Evolutionary conservation across 1,140 invertebrate species (phyloP), one percentile per base, ranked within the genome.

Genomic region (Calliphora vicina): DNA sequence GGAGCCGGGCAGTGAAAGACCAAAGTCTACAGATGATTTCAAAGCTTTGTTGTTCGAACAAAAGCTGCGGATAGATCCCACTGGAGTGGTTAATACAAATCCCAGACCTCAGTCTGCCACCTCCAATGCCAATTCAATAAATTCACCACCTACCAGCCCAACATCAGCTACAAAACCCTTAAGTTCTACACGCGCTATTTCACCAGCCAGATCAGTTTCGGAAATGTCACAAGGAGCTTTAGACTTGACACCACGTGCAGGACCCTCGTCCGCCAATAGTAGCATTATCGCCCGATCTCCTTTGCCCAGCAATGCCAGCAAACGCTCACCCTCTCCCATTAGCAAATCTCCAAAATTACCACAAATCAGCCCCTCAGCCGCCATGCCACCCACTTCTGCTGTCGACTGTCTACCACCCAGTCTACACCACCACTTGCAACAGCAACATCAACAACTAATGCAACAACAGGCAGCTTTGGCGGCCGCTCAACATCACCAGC

Each of bases 141-240:
- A 72, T 26, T 90, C 88, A 0, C 87, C 87, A 0, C 88, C 89
- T 42, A 85, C 84, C 15, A 89, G 87, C 35, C 89, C 89, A n/a
- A 50, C 61, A n/a, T 12, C 45, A 15, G 43, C 82, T 13, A 27
- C 73, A 45, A 86, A 84, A 25, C 85, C 84, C 1, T 84, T 85
- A 4, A 82, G 83, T 27, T 87, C 88, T 45, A 85, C 84, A 9
- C 84, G 84, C 12, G 50, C 50, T n/a, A 85, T 84, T 17, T 89
- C 88, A 8, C 92, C 92, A 0, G 89, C 91, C 5, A 84, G 87
- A 0, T 88, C 88, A 20, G 86, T 90, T 29, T 92, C 92, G 15
- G 92, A 93, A 76, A 91, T 90, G 0, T 92, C 92, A 0, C 91
- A 93, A 84, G 92, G 93, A n/a, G 93, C 93, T 2, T 85, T 94